Evolutionary conservation across 1,140 invertebrate genomes (phyloP).

Genomic region (Metopolophium dirhodum): DNA sequence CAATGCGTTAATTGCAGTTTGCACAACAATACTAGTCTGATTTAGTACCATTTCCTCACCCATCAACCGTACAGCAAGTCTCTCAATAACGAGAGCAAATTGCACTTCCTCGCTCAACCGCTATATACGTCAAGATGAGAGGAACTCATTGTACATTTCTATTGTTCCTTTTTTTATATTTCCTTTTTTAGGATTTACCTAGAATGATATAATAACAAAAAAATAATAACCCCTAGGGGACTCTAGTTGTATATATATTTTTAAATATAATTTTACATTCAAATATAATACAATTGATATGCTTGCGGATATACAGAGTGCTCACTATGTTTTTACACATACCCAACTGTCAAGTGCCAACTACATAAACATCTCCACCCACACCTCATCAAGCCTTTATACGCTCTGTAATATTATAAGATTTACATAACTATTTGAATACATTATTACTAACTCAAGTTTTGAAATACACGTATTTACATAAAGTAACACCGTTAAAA

Average conservation of each 20-base stretch:
- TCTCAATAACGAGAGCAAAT: slow-evolving; percentile 35
- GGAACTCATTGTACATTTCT: slow-evolving; percentile 12
- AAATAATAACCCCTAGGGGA: not conserved
- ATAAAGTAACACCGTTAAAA: not conserved
- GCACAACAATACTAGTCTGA: slow-evolving; percentile 16
- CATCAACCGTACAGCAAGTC: not conserved
- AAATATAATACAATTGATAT: not conserved
- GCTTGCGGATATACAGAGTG: not conserved
- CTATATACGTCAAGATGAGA: not conserved
- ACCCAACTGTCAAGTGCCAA: not conserved
- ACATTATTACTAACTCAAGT: not conserved
- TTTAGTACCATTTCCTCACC: not conserved
- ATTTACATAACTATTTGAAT: not conserved
- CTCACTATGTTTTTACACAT: not conserved
- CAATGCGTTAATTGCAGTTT: slow-evolving; percentile 34
- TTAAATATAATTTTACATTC: not conserved
- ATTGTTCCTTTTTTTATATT: slow-evolving; percentile 21
- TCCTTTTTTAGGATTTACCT: slow-evolving; percentile 4
- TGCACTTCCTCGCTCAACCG: slow-evolving; percentile 21
- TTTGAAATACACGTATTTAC: not conserved
- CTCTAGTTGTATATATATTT: not conserved
- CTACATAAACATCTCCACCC: not conserved
- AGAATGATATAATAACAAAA: not conserved
- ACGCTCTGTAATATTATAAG: not conserved
- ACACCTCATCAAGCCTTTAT: not conserved